Base-by-base conservation (phyloP, 2,888 invertebrate genomes). In the Heliconius ethilla region DNA sequence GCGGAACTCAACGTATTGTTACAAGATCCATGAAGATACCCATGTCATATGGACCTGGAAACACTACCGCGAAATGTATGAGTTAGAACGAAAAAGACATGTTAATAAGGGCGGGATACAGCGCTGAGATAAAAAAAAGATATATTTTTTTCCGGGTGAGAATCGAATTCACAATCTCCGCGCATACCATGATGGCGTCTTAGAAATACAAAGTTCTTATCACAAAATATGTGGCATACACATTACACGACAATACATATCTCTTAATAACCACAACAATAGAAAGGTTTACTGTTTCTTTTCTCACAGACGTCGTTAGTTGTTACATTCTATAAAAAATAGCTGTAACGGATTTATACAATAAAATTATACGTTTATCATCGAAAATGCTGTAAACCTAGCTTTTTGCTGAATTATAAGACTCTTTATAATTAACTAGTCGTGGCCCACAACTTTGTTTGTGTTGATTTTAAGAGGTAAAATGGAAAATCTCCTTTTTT, bases 291-390 rank as follows among this genome's bases (percentile, higher is more conserved):
- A 63, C 70, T 70, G 55, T 55, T 55, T 18, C 29, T 29, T 51
- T 72, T 51, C 70, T 63, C 70, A 72, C 69, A 69, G 13, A 69
- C 25, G 37, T 69, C 40, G 59, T 69, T 69, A 69, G 25, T 69
- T 69, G 59, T 69, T 69, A 69, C 40, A 40, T 25, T 69, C 40
- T 40, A 69, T 25, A 69, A 40, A 25, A 40, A 69, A 25, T 51
- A 9, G 29, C 27, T 55, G 51, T 72, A 72, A 72, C 70, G 70
- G 70, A 72, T 72, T 29, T 55, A 13, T 27, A 72, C 70, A 72
- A 72, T 70, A 70, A 70, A 70, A 29, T 51, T 72, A 72, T 72
- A 72, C 18, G 27, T 72, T 72, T 69, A 69, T 69, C 37, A 72
- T 29, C 70, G 22, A 70, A 70, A 70, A 25, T 33, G 55, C 29